Evolutionary conservation across 2,113 vertebrate genomes (phyloP).

Genomic region (Leptodactylus fuscus): DNA sequence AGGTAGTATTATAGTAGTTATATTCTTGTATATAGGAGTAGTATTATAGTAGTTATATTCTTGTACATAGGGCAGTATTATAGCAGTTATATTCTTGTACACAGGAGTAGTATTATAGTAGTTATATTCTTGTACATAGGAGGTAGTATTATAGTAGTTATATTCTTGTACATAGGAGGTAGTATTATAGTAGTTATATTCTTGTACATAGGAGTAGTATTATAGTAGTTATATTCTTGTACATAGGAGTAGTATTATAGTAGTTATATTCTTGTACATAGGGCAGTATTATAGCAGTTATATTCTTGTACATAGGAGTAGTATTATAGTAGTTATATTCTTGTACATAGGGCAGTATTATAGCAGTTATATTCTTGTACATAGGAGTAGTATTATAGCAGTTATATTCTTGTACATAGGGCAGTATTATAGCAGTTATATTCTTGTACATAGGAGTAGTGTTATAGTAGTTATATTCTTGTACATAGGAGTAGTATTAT

Average conservation of each 20-base stretch:
- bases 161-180: slow-evolving; percentile 1
- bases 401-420: slow-evolving; percentile 13
- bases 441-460: slow-evolving; percentile 3
- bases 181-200: slow-evolving; percentile 14
- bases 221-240: no score
- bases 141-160: background rate
- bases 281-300: slow-evolving; percentile 7
- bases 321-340: slow-evolving; percentile 13
- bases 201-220: slow-evolving; percentile 15
- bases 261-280: no score
- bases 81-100: background rate
- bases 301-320: background rate
- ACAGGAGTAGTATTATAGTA: slow-evolving; percentile 3
- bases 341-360: slow-evolving; percentile 2
- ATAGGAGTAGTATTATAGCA: slow-evolving; percentile 5
- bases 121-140: slow-evolving; percentile 16
- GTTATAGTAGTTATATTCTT: slow-evolving; percentile 2
- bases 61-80: slow-evolving; percentile 1
- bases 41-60: slow-evolving; percentile 13
- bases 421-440: slow-evolving; percentile 9
- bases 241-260: no score
- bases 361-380: slow-evolving; percentile 6
- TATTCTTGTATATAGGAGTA: background rate
- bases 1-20: slow-evolving; percentile 12
- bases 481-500: background rate